These are phyloP conservation scores for Stomatorhinus walkeri DNA, from an alignment of 2,797 vertebrate species.

Conservation along the genomic window DNA sequence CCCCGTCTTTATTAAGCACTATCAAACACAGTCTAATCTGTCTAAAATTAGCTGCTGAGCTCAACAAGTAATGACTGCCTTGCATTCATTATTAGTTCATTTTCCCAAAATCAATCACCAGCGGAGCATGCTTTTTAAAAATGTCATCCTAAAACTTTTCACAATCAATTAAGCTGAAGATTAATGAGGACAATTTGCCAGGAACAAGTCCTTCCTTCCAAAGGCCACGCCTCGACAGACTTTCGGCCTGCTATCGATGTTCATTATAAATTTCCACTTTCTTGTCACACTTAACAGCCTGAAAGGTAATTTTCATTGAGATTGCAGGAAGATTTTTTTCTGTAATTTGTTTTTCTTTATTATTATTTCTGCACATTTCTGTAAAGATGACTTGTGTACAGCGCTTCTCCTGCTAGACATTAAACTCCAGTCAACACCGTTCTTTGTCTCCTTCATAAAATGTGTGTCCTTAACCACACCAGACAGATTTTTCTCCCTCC, in stretches of 20 bases:
- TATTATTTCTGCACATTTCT: not conserved
- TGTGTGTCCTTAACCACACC: conserved; percentile 19
- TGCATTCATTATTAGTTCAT: conserved; percentile 65
- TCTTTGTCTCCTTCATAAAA: conserved; percentile 15
- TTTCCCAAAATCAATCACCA: conserved; percentile 67
- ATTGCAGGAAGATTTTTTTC: not conserved
- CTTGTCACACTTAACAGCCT: conserved; percentile 53
- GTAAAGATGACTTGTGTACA: not conserved
- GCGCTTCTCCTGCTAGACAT: not conserved
- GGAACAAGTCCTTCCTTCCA: conserved; percentile 58
- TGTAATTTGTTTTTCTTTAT: not conserved
- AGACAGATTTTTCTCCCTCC: conserved; percentile 5
- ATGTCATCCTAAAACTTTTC: conserved; percentile 74
- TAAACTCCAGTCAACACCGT: not conserved
- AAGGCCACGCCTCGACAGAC: conserved; percentile 53
- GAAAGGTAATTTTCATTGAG: conserved; percentile 21
- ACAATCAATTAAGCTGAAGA: conserved; percentile 72
- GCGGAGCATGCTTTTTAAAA: conserved; percentile 56
- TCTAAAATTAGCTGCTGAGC: conserved; percentile 60
- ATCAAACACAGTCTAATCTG: conserved; percentile 65
- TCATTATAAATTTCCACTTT: conserved; percentile 53
- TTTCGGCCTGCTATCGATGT: conserved; percentile 46
- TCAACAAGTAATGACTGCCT: conserved; percentile 62
- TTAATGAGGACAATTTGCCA: conserved; percentile 72
- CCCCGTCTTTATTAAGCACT: conserved; percentile 59